Evolutionary conservation across 2,888 invertebrate genomes (phyloP).

Genomic region (Lycocerus yunnanus): DNA sequence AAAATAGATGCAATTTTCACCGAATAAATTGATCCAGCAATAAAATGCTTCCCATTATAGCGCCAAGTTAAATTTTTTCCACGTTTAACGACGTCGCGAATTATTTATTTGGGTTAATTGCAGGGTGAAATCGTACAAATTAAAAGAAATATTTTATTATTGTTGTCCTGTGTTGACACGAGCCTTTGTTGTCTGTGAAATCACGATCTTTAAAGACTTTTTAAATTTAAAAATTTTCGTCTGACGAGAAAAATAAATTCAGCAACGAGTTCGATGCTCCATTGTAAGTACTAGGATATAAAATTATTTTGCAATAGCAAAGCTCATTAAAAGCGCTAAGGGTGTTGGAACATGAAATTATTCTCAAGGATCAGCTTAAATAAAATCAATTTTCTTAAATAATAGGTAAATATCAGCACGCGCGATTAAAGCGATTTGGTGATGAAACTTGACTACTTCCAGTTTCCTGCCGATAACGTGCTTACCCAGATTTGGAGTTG

Average conservation of each 20-base stretch:
- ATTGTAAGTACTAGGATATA: too few relatives aligned
- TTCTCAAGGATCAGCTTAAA: neutral
- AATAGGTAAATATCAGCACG: neutral
- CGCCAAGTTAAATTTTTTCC: neutral
- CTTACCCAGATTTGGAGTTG: neutral
- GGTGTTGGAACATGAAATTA: neutral
- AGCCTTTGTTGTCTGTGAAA: conserved; percentile 1
- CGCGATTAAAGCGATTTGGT: neutral
- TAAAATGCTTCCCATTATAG: neutral
- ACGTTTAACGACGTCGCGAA: neutral
- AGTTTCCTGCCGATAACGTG: neutral
- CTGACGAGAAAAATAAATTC: too few relatives aligned
- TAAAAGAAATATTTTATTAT: neutral
- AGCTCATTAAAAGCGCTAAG: neutral
- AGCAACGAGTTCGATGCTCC: too few relatives aligned
- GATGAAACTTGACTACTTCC: neutral
- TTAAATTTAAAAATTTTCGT: neutral
- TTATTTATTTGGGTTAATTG: neutral
- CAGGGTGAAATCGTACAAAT: neutral
- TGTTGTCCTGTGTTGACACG: conserved; percentile 1
- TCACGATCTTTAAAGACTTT: neutral
- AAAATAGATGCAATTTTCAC: neutral
- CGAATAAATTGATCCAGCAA: neutral
- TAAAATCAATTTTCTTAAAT: neutral
- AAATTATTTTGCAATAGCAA: neutral